These are phyloP conservation scores for Ursus arctos DNA, from an alignment of 2,113 vertebrate genomes.

Conservation along the genomic window DNA sequence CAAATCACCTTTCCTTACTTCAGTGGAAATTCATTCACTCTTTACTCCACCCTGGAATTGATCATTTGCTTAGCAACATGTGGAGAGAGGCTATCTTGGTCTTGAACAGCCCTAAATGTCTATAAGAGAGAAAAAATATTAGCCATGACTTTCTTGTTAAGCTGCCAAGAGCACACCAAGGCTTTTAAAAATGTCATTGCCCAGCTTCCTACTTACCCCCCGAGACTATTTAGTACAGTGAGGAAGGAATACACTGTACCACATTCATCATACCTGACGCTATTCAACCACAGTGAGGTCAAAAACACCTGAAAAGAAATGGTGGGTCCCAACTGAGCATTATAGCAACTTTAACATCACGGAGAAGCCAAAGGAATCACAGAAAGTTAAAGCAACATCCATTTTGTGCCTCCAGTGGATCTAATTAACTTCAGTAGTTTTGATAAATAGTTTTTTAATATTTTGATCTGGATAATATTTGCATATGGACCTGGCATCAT, in stretches of 20 bases:
- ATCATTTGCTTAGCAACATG: constrained; percentile 46
- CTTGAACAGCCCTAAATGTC: constrained; percentile 66
- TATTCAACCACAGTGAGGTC: constrained; percentile 70
- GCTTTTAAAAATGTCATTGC: constrained; percentile 80
- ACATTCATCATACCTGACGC: constrained; percentile 78
- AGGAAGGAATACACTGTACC: constrained; percentile 31
- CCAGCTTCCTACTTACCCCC: constrained; percentile 64
- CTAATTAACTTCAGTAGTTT: neutral
- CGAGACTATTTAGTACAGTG: constrained; percentile 76
- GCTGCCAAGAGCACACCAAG: constrained; percentile 53
- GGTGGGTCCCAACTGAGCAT: constrained; percentile 59
- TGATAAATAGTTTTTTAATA: neutral
- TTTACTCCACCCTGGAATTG: constrained; percentile 10
- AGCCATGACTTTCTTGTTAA: constrained; percentile 78
- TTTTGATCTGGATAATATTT: constrained; percentile 35
- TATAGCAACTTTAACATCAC: constrained; percentile 41
- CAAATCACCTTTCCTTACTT: neutral
- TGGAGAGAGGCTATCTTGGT: constrained; percentile 17
- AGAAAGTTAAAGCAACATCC: neutral
- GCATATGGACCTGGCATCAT: neutral
- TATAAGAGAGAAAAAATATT: constrained; percentile 58
- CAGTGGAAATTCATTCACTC: constrained; percentile 15
- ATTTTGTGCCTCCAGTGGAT: neutral
- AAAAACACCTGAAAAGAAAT: constrained; percentile 78
- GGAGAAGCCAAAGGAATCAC: constrained; percentile 55